These are phyloP conservation scores for Rhabditoides inermis DNA, from an alignment of 2,888 invertebrate species.

Conservation along the genomic window DNA sequence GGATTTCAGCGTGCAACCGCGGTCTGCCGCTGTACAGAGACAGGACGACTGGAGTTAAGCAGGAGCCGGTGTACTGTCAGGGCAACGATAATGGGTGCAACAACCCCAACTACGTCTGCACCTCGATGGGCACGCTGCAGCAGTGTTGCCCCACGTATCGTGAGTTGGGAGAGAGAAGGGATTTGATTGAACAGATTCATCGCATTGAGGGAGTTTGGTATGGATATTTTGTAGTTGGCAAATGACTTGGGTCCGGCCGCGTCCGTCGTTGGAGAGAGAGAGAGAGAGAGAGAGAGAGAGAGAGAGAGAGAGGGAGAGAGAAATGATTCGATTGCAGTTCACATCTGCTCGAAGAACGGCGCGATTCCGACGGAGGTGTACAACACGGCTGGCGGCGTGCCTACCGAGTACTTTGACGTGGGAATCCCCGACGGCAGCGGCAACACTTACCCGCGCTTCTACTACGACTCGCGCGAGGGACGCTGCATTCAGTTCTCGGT, in stretches of 20 bases:
- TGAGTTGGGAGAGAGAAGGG: too few species aligned
- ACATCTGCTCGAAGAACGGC: conserved; percentile 50
- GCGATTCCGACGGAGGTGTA: conserved; percentile 51
- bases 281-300: too few species aligned
- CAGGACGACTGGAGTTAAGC: conserved; percentile 49
- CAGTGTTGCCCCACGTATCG: conserved; percentile 50
- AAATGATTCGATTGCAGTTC: too few species aligned
- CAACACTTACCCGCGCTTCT: conserved; percentile 47
- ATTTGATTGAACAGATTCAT: too few species aligned
- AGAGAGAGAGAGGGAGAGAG: too few species aligned
- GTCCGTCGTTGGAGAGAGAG: too few species aligned
- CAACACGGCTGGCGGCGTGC: conserved; percentile 50
- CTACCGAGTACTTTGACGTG: conserved; percentile 50
- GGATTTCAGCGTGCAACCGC: conserved; percentile 45
- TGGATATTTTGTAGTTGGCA: too few species aligned
- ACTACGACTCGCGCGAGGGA: conserved; percentile 48
- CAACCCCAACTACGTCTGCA: conserved; percentile 50
- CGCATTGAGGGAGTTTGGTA: too few species aligned
- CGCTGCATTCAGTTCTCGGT: conserved; percentile 50
- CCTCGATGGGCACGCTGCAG: conserved; percentile 50
- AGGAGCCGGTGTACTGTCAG: conserved; percentile 49
- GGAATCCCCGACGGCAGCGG: conserved; percentile 48
- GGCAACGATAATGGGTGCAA: conserved; percentile 50
- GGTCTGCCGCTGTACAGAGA: conserved; percentile 51
- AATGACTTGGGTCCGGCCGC: too few species aligned